Percentiles rank a stretch among this genome's conserved stretches.
Conservation (phyloP, 92 coral and sea anemone species). For the Desmophyllum pertusum region DNA sequence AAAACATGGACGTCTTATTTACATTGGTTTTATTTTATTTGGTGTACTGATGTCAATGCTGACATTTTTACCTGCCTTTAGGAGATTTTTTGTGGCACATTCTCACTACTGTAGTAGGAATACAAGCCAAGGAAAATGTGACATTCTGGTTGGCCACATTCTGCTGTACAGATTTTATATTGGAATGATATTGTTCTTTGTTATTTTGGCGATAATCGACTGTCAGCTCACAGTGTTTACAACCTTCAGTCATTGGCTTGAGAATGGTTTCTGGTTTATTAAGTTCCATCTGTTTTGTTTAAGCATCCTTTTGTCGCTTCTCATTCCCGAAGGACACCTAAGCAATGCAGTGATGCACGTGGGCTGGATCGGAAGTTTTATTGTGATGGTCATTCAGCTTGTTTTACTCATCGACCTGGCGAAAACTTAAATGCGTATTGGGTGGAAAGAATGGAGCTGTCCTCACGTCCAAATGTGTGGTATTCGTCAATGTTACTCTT, state of each 20-base stretch:
- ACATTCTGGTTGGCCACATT: constrained; percentile 81
- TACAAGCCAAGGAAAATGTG: constrained; percentile 82
- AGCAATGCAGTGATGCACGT: constrained; percentile 76
- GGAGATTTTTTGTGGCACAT: constrained; percentile 66
- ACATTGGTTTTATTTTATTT: constrained; percentile 63
- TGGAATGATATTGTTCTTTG: constrained; percentile 81
- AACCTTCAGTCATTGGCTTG: constrained; percentile 55
- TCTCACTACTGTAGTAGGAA: constrained; percentile 72
- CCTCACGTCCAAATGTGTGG: constrained; percentile 64
- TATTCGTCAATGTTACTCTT: constrained; percentile 60
- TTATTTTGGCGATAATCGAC: constrained; percentile 69
- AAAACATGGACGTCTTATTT: constrained; percentile 73
- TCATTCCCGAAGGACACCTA: constrained; percentile 79
- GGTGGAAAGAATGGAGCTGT: constrained; percentile 74
- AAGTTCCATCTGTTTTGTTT: constrained; percentile 82
- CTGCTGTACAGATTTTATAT: constrained; percentile 71
- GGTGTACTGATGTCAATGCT: constrained; percentile 75
- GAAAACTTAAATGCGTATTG: constrained; percentile 54
- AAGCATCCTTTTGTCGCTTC: constrained; percentile 56
- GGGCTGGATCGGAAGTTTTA: constrained; percentile 76
- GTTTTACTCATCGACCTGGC: constrained; percentile 78
- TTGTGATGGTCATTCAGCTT: constrained; percentile 70
- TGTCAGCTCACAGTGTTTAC: constrained; percentile 79
- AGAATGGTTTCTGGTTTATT: constrained; percentile 85
- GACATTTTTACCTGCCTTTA: constrained; percentile 63